These are phyloP conservation scores for Strix uralensis DNA, from an alignment of 2,113 vertebrate species.

Conservation along the genomic window DNA sequence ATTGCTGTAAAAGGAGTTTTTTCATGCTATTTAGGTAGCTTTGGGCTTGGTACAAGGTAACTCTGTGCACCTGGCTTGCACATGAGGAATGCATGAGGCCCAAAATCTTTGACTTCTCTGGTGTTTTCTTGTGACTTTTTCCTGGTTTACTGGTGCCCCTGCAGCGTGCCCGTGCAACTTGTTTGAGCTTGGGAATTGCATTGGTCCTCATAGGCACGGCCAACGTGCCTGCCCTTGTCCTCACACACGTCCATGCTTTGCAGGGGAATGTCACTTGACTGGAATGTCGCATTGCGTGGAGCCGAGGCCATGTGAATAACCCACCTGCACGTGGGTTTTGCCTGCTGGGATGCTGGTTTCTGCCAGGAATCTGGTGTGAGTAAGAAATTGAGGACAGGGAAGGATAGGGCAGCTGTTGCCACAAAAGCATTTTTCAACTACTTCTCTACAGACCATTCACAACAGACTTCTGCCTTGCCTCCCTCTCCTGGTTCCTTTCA, in stretches of 20 bases:
- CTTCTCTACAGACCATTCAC: neutral
- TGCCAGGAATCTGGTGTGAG: neutral
- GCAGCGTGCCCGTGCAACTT: neutral
- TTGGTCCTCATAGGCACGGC: neutral
- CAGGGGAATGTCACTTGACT: neutral
- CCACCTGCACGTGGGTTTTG: neutral
- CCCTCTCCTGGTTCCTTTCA: neutral
- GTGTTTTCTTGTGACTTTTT: neutral
- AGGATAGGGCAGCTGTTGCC: neutral
- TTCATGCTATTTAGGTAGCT: neutral
- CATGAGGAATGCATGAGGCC: neutral
- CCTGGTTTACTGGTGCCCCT: neutral
- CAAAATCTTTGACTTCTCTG: neutral
- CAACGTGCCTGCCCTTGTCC: neutral
- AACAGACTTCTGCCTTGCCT: neutral
- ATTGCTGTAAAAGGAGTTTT: neutral
- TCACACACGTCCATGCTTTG: rapidly evolving
- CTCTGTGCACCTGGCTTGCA: neutral
- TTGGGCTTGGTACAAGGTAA: neutral
- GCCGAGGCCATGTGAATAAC: neutral
- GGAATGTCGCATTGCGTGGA: neutral
- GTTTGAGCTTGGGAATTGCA: neutral
- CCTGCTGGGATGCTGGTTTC: neutral
- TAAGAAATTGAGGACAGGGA: neutral
- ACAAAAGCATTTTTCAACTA: neutral